Evolutionary conservation across 2,797 vertebrate genomes (phyloP), one percentile per base, ranked within the genome.

Genomic region (Serranus cabrilla): DNA sequence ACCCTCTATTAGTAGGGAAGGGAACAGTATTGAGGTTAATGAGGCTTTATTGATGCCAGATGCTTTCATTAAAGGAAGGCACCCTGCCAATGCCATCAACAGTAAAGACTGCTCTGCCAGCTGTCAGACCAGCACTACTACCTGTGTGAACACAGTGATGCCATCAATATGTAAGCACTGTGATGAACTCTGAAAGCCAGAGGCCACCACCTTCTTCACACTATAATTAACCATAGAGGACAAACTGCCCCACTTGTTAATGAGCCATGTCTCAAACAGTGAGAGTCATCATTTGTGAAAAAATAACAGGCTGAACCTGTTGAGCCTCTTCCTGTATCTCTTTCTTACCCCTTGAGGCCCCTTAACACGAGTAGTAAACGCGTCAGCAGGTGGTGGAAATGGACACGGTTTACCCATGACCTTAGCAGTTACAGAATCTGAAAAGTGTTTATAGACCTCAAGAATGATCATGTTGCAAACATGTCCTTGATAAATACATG

Each of bases 1-100:
- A 45, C 18, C n/a, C 18, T 25, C 65, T 62, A 55, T 37, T 60
- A 51, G 18, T 47, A 50, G 69, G 62, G 42, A 17, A 56, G 17
- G 25, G 43, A 65, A 54, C 46, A 23, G 5, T 49, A 11, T 56
- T 31, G 58, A 79, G 72, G 69, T 84, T 76, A 85, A 87, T 76
- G 54, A 64, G 70, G 20, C 63, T 74, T 67, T 60, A 78, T 58
- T 69, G 67, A 79, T 71, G 81, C 70, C 83, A 86, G 74, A 73
- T 83, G 86, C 74, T 86, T 72, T 76, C 43, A 68, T 4, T 75
- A 34, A 74, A 20, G 61, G 20, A 11, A 17, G 68, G 61, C 72
- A 6, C 27, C 11, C 42, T 34, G 68, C 84, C 81, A 91, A 12
- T 27, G 42, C 49, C 54, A 68, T 51, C 31, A 68, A 61, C 17